Percentiles rank a stretch among this genome's conserved stretches.
Conservation (phyloP, 2,113 vertebrate genomes). For the Pomatostomus ruficeps region DNA sequence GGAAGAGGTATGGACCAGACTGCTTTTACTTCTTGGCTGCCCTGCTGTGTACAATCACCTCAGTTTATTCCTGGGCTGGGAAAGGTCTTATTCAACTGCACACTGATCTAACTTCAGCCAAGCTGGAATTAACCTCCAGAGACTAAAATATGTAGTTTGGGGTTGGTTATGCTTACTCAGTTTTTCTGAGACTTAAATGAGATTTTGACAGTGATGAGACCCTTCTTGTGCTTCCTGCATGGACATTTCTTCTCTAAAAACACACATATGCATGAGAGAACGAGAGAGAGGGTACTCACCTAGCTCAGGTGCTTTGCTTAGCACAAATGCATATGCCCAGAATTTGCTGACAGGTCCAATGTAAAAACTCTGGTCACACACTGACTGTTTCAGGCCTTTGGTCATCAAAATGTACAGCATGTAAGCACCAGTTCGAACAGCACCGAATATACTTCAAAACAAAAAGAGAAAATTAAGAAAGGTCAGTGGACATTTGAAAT, state of each 20-base stretch:
- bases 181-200: neutral
- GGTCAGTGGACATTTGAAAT: slow-evolving; percentile 9
- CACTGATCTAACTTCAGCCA: neutral
- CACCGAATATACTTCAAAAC: slow-evolving; percentile 91
- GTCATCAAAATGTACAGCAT: slow-evolving; percentile 97
- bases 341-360: slow-evolving; percentile 99
- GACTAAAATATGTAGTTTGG: neutral
- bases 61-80: neutral
- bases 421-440: slow-evolving; percentile 95
- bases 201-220: neutral
- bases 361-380: slow-evolving; percentile 99
- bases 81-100: neutral
- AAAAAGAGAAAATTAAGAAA: slow-evolving; percentile 52
- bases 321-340: slow-evolving; percentile 98
- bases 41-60: neutral
- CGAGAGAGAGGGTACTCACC: slow-evolving; percentile 79
- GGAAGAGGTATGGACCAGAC: neutral
- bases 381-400: slow-evolving; percentile 96
- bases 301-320: slow-evolving; percentile 98
- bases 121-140: neutral
- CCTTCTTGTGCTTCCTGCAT: neutral
- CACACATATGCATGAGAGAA: neutral
- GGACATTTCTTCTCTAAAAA: neutral
- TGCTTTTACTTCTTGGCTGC: neutral
- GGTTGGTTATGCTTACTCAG: neutral